Conservation (phyloP, 2,113 vertebrate genomes). For the Budorcas taxicolor region DNA sequence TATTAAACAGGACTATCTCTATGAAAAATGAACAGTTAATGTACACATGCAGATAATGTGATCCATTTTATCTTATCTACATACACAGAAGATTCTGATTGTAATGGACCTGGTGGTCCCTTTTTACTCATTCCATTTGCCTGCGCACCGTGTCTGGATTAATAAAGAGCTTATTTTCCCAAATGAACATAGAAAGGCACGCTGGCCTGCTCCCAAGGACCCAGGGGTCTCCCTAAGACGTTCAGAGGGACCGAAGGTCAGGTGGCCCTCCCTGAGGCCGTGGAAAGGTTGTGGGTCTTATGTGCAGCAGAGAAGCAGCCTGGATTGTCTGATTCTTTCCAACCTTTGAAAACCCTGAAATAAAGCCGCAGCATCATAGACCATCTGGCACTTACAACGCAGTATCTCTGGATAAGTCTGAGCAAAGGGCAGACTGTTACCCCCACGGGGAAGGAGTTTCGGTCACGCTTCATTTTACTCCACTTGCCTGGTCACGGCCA, state of each 20-base stretch:
- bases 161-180: slow-evolving; percentile 16
- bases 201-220: slow-evolving; percentile 50
- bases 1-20: slow-evolving; percentile 48
- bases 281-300: slow-evolving; percentile 38
- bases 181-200: slow-evolving; percentile 31
- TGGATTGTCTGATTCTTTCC: slow-evolving; percentile 39
- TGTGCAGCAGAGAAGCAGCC: slow-evolving; percentile 26
- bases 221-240: neutral
- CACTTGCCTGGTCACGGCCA: neutral
- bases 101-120: slow-evolving; percentile 31
- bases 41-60: neutral
- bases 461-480: neutral
- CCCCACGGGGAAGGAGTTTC: neutral
- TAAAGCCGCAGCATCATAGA: slow-evolving; percentile 39
- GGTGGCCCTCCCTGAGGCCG: neutral
- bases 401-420: slow-evolving; percentile 27
- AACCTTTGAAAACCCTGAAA: slow-evolving; percentile 67
- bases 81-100: slow-evolving; percentile 23
- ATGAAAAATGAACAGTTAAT: slow-evolving; percentile 63
- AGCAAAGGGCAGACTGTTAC: slow-evolving; percentile 38
- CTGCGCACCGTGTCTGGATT: slow-evolving; percentile 22
- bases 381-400: slow-evolving; percentile 57
- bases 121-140: slow-evolving; percentile 32
- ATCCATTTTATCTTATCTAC: slow-evolving; percentile 38
- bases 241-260: neutral